phyloP scores from a whole-genome alignment of 2,797 vertebrate species.

The Platyrinchus mystaceus region DNA sequence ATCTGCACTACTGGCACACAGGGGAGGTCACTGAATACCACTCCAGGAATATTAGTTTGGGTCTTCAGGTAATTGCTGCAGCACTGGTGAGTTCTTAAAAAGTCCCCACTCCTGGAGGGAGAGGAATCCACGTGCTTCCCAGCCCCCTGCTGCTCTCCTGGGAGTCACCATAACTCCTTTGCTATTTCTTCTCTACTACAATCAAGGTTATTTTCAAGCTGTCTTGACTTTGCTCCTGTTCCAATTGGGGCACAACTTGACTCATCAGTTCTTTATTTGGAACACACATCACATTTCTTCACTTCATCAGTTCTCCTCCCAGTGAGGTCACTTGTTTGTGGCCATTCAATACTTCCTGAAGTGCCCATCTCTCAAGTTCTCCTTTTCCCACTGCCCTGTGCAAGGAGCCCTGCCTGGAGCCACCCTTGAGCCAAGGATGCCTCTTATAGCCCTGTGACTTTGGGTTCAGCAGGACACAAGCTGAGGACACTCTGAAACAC shows the following conservation, averaged over 20 bases:
- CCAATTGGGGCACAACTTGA: conserved; percentile 25
- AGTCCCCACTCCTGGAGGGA: neutral
- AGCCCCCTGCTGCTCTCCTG: neutral
- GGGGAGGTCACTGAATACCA: neutral
- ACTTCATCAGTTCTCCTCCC: conserved; percentile 51
- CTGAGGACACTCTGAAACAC: neutral
- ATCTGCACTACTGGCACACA: neutral
- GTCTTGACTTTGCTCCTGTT: conserved; percentile 15
- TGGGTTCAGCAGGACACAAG: neutral
- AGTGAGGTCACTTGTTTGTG: conserved; percentile 47
- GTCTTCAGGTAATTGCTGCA: neutral
- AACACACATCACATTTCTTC: conserved; percentile 56
- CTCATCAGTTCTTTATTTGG: conserved; percentile 70
- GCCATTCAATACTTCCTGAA: conserved; percentile 49
- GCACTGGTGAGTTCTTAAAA: neutral
- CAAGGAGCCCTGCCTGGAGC: neutral
- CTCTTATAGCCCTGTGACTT: neutral
- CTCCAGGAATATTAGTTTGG: neutral
- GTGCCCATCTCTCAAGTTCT: neutral
- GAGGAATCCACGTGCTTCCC: neutral
- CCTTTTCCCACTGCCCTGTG: neutral
- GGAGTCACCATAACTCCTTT: neutral
- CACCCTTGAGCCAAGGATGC: neutral
- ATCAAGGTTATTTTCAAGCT: conserved; percentile 18
- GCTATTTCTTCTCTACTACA: neutral